phyloP scores from a whole-genome alignment of 1,140 invertebrate genomes.

The Drosophila bocki region DNA sequence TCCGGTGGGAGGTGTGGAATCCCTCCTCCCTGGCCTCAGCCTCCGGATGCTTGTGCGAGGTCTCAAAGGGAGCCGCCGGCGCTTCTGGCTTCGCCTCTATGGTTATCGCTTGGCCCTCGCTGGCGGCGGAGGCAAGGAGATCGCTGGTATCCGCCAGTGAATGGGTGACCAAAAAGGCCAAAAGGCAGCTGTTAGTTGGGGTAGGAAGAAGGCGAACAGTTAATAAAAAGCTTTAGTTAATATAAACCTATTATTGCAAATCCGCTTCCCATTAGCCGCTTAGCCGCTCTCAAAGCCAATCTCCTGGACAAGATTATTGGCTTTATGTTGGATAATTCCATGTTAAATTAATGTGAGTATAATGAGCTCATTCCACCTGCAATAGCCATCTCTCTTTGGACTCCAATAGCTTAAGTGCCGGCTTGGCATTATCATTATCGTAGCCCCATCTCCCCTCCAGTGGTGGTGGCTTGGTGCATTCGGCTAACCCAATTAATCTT shows the following conservation, averaged over 20 bases:
- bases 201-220: neutral
- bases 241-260: neutral
- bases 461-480: neutral
- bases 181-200: slow-evolving; percentile 41
- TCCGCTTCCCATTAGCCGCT: neutral
- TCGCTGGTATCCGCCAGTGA: slow-evolving; percentile 3
- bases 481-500: slow-evolving; percentile 34
- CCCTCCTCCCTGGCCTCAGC: slow-evolving; percentile 53
- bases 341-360: slow-evolving; percentile 2
- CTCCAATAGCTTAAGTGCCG: slow-evolving; percentile 4
- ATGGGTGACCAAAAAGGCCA: slow-evolving; percentile 49
- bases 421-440: slow-evolving; percentile 8
- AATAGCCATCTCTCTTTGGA: slow-evolving; percentile 1
- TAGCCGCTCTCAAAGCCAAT: neutral
- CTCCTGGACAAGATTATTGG: neutral
- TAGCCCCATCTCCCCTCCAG: neutral
- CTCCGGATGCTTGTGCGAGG: slow-evolving; percentile 76
- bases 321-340: neutral
- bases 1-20: slow-evolving; percentile 78
- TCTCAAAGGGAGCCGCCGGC: slow-evolving; percentile 62
- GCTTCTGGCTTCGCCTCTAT: slow-evolving; percentile 1
- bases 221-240: neutral
- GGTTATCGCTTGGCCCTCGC: slow-evolving; percentile 5
- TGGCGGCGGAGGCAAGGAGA: slow-evolving; percentile 28
- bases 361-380: slow-evolving; percentile 10